Base-by-base conservation (phyloP, 2,113 vertebrate genomes). In the Corydoras maculifer region DNA sequence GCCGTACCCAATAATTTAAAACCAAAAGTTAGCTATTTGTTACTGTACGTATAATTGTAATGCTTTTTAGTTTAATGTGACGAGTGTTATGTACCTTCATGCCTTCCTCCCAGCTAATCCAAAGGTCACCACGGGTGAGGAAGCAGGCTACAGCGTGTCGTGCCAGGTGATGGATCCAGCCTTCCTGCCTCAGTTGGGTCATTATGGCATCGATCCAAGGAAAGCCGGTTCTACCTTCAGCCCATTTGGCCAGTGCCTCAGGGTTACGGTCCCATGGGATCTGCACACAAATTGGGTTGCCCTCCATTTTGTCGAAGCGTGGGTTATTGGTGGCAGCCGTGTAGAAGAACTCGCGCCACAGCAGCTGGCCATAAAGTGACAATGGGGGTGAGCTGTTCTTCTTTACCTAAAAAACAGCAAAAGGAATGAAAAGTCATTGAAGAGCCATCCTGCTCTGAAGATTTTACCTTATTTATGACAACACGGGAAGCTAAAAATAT, bases 341-440 rank as follows among this genome's bases (percentile, higher is more conserved):
- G 87, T 99, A 99, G 89, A 98, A 98, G 89, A 99, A 99, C 85
- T 99, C 96, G 61, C 96, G 92, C 96, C 96, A 99, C 80, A 99
- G 87, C 61, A 99, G 88, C 86, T 99, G 96, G 30, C 96, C 96
- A 74, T 99, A 99, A 73, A 98, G 95, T 9, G 96, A 99, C 58
- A 99, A 92, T 0, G 96, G 96, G 66, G 96, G 96, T 2, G 93
- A 96, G 80, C 96, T 97, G 86, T 99, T 97, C 88, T 96, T 98
- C 90, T 99, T 99, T 73, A 99, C 96, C 96, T 98, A 65, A 49
- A 62, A 62, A 82, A 54, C 6, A 2, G 8, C 6, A 1, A 18
- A 12, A 5, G n/a, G 2, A 1, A 7, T 13, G 8, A 2, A 25
- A 43, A 70, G 18, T 51, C 9, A 51, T 48, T 54, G 49, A 53